Base-by-base conservation (phyloP, 1,140 invertebrate species). In the Papilio polyxenes region DNA sequence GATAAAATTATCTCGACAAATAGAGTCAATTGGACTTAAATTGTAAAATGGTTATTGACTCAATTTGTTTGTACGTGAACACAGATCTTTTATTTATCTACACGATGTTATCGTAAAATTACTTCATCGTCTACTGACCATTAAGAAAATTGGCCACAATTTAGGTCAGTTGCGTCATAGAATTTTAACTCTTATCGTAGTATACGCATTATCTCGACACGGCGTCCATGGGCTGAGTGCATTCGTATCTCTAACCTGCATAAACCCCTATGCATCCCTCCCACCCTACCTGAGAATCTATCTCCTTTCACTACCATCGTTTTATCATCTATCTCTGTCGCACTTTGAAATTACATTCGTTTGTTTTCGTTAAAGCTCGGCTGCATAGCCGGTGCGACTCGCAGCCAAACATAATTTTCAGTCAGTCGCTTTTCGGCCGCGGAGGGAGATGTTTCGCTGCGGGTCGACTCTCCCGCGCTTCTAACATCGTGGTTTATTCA, bases 321-420 rank as follows among this genome's bases (percentile, higher is more conserved):
- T 83, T 81, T 74, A 81, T 85, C 82, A 65, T 82, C 87, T 85
- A 56, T 92, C 90, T 89, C 91, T 80, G 86, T 91, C 85, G 37
- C 88, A 88, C 89, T 81, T 90, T 86, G 88, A 92, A 92, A 92
- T 90, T 88, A 89, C 86, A 91, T 90, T 94, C 92, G 92, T 90
- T 84, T 87, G 87, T 90, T 91, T 91, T 92, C 92, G 92, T 90
- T 89, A 87, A 89, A 87, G 80, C 86, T 94, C 92, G 92, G 90
- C 90, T 91, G 92, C 92, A 94, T 91, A 90, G 90, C 89, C 89
- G 89, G 89, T 90, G 89, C 89, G 88, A 85, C 84, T 87, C 87
- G 85, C 87, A 88, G 86, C 88, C 81, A 87, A 89, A 87, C 88
- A 92, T 89, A 90, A 89, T 92, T 92, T 89, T 88, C 86, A 90